These are phyloP conservation scores for Neogobius melanostomus DNA, from an alignment of 2,113 vertebrate species.

Conservation along the genomic window DNA sequence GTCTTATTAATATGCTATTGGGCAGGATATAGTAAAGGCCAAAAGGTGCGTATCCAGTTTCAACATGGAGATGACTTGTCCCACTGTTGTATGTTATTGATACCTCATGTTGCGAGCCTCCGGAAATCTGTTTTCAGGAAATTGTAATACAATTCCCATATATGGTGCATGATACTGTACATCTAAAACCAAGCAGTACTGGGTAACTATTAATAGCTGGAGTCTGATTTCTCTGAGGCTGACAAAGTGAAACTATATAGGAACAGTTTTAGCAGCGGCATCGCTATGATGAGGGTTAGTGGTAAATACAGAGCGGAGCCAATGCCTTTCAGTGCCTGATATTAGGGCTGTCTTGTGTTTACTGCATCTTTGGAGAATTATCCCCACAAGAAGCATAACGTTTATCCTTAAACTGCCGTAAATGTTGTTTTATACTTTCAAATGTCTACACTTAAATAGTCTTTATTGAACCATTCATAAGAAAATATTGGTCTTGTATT, in stretches of 20 bases:
- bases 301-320: slow-evolving; percentile 38
- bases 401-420: not conserved
- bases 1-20: slow-evolving; percentile 67
- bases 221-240: slow-evolving; percentile 32
- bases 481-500: not conserved
- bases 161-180: not conserved
- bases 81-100: slow-evolving; percentile 67
- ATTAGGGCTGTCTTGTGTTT: slow-evolving; percentile 30
- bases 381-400: slow-evolving; percentile 17
- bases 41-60: slow-evolving; percentile 64
- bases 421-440: not conserved
- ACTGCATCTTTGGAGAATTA: slow-evolving; percentile 15
- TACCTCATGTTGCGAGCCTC: slow-evolving; percentile 52
- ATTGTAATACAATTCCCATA: slow-evolving; percentile 65
- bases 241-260: slow-evolving; percentile 18
- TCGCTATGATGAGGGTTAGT: slow-evolving; percentile 44
- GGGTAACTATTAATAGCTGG: slow-evolving; percentile 37
- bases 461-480: not conserved
- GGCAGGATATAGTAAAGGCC: slow-evolving; percentile 55
- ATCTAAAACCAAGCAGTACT: slow-evolving; percentile 48
- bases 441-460: not conserved
- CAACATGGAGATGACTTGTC: slow-evolving; percentile 68
- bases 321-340: slow-evolving; percentile 49
- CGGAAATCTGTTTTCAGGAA: slow-evolving; percentile 71
- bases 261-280: slow-evolving; percentile 5